Percentiles rank a stretch among this genome's conserved stretches.
Conservation (phyloP, 2,797 vertebrate genomes). For the Margarornis squamiger region DNA sequence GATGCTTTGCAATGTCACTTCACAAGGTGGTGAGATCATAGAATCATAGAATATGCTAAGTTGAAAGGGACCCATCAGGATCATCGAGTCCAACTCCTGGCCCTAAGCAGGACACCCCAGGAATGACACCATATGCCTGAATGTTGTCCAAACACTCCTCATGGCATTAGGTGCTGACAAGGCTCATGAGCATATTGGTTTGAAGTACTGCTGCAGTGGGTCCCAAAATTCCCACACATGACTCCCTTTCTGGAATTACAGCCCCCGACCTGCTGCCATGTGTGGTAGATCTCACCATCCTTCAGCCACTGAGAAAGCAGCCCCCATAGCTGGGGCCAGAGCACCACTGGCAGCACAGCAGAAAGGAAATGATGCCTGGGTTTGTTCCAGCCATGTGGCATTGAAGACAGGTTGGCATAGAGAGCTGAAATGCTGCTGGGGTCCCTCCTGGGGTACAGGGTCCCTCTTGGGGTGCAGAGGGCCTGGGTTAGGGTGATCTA, state of each 20-base stretch:
- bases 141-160: background rate
- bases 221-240: background rate
- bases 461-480: background rate
- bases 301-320: background rate
- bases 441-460: background rate
- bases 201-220: background rate
- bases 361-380: background rate
- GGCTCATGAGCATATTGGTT: background rate
- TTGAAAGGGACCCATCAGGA: background rate
- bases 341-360: fast-evolving
- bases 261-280: fast-evolving
- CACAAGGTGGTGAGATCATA: background rate
- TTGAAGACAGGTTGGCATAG: background rate
- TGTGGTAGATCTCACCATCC: background rate
- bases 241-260: background rate
- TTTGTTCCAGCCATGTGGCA: fast-evolving
- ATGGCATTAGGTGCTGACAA: background rate
- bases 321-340: background rate
- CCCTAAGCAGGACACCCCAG: background rate
- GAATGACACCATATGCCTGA: background rate
- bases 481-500: background rate
- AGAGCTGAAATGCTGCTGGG: background rate
- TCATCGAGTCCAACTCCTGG: background rate
- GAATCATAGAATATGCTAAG: background rate
- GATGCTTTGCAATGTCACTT: background rate